phyloP scores from a whole-genome alignment of 1,140 invertebrate species.

The Sycophila sp. region DNA sequence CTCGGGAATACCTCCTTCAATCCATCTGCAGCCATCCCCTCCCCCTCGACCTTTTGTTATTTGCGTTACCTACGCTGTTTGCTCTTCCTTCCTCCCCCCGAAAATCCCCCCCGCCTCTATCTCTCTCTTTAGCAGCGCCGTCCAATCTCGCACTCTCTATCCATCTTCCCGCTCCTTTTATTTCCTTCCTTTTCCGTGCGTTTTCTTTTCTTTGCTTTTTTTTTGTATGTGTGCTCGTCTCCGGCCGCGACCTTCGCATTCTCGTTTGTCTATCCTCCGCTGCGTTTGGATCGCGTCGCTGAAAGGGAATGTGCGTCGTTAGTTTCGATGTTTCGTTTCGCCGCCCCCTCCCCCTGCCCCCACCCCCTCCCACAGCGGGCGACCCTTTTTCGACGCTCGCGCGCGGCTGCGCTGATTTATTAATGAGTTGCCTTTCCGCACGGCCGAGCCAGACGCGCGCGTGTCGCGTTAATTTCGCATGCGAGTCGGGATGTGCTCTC shows the following conservation, averaged over 20 bases:
- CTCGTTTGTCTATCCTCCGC: background rate
- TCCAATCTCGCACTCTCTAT: constrained; percentile 18
- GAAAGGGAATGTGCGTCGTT: background rate
- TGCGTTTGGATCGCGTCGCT: too few relatives aligned
- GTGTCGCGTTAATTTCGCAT: too few relatives aligned
- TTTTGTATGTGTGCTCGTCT: background rate
- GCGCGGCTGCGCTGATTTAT: background rate
- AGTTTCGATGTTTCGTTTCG: background rate
- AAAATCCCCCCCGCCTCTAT: constrained; percentile 2
- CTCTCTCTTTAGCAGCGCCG: background rate
- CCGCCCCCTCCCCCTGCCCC: too few relatives aligned
- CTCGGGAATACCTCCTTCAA: background rate
- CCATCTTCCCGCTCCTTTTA: constrained; percentile 6
- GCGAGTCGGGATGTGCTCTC: too few relatives aligned
- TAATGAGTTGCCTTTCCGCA: too few relatives aligned
- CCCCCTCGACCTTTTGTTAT: constrained; percentile 26
- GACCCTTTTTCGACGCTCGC: background rate
- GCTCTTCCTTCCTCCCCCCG: background rate
- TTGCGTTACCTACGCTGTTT: constrained; percentile 21
- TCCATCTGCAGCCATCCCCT: background rate
- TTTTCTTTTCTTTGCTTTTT: background rate
- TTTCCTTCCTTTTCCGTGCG: background rate
- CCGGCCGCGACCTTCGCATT: background rate
- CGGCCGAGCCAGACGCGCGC: too few relatives aligned
- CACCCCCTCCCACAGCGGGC: too few relatives aligned